Percentiles rank a stretch among this genome's conserved stretches.
Conservation (phyloP, 2,113 vertebrate genomes). For the Macquaria ambigua region DNA sequence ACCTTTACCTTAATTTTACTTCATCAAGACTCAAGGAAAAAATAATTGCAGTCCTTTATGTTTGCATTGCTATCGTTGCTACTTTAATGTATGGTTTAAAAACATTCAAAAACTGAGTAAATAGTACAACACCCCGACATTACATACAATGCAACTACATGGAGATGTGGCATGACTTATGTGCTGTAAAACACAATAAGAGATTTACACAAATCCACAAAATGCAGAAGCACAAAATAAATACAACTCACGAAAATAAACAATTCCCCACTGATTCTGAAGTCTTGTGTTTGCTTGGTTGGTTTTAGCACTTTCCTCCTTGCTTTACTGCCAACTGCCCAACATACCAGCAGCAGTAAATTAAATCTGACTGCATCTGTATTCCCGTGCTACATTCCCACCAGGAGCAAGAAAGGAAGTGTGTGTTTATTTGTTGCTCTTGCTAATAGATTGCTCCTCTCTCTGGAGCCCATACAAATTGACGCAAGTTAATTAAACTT, state of each 20-base stretch:
- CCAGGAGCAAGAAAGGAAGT: background rate
- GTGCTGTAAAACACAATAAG: background rate
- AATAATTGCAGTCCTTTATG: background rate
- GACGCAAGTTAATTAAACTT: constrained; percentile 64
- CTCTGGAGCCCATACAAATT: constrained; percentile 60
- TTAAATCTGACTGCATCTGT: constrained; percentile 35
- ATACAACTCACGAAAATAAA: background rate
- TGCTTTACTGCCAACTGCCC: background rate
- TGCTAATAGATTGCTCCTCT: constrained; percentile 60
- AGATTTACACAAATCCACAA: background rate
- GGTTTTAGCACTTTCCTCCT: background rate
- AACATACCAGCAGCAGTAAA: constrained; percentile 20
- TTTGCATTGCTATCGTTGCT: background rate
- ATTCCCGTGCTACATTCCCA: constrained; percentile 39
- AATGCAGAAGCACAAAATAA: background rate
- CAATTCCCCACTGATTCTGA: background rate
- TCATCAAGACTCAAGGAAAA: too few relatives aligned
- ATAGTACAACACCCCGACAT: too few relatives aligned
- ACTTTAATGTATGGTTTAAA: background rate
- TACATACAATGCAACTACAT: background rate
- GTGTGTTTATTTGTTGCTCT: constrained; percentile 58
- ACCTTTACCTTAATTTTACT: too few relatives aligned
- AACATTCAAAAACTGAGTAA: too few relatives aligned
- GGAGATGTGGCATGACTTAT: background rate
- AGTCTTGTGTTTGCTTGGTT: background rate